Base-by-base conservation (phyloP, 1,140 invertebrate species). In the Monomorium pharaonis region DNA sequence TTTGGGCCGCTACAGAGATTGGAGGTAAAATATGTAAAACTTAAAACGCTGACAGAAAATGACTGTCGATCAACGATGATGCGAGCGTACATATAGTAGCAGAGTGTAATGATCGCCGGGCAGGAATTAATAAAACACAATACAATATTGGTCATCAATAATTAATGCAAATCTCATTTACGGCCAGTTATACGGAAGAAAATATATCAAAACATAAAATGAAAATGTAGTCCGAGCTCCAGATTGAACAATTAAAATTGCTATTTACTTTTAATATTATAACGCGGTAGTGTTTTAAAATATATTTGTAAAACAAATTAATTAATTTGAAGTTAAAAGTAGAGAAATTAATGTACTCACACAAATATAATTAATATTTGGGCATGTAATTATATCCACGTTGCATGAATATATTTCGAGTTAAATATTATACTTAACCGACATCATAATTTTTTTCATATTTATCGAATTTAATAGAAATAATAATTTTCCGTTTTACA, bases 11-110 rank as follows among this genome's bases (percentile, higher is more conserved):
- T 24, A 58, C 12, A 69, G 54, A 80, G 37, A 72, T 54, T 56
- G 65, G 18, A 16, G 9, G 16, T 83, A 47, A 83, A 83, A 83
- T 47, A 58, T 83, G 67, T 56, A 72, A 47, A 83, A 72, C 33
- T 33, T 58, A 72, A 81, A 72, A 33, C 24, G 21, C 18, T 21
- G 37, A 30, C 12, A 56, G 49, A 81, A 72, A 72, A 58, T 72
- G 7, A 81, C 72, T 58, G 49, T 24, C 51, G 54, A 67, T 80
- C 60, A 72, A 72, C 65, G 49, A 0, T 83, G 18, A 44, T 21
- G 24, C 6, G 51, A 83, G 44, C 21, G 21, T 83, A 18, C 37
- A 44, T 72, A 58, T 37, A 81, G 47, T 74, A 72, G 24, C 2
- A 56, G 51, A 74, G 58, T 18, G 21, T 83, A 47, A 83, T 18